phyloP scores from a whole-genome alignment of 2,113 vertebrate genomes.

The Sapayoa aenigma region DNA sequence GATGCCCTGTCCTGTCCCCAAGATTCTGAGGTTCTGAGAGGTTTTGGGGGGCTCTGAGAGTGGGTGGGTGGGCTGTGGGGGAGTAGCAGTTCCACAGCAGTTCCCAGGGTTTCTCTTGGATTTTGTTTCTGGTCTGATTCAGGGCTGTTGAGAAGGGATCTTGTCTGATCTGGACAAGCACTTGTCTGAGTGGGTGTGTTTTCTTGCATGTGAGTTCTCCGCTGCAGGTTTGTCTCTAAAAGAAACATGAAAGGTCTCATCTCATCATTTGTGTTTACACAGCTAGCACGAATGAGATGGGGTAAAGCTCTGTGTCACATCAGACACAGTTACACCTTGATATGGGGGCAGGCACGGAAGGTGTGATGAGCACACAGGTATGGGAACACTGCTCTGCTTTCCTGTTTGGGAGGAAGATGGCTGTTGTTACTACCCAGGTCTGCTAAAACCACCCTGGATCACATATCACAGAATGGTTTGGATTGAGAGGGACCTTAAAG shows the following conservation, averaged over 20 bases:
- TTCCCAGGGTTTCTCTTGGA: not conserved
- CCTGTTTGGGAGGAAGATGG: not conserved
- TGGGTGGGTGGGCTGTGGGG: rapidly evolving
- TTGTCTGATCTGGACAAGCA: not conserved
- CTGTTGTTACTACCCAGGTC: not conserved
- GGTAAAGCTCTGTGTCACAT: not conserved
- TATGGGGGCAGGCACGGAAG: not conserved
- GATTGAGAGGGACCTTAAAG: not conserved
- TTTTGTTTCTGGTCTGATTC: not conserved
- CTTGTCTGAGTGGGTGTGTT: rapidly evolving
- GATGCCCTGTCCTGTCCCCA: not conserved
- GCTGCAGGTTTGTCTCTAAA: not conserved
- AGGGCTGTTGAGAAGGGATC: not conserved
- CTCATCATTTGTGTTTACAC: rapidly evolving
- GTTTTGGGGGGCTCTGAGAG: not conserved
- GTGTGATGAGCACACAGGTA: not conserved
- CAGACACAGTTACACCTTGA: rapidly evolving
- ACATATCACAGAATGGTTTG: not conserved
- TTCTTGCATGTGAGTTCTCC: not conserved
- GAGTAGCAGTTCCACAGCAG: not conserved
- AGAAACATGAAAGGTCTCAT: not conserved
- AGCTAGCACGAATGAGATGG: not conserved
- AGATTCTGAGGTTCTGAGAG: not conserved
- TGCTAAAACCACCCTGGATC: not conserved
- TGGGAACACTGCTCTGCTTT: not conserved